Base-by-base conservation (phyloP, 53 echinoderm and acorn worm species). In the Echinometra lucunter region DNA sequence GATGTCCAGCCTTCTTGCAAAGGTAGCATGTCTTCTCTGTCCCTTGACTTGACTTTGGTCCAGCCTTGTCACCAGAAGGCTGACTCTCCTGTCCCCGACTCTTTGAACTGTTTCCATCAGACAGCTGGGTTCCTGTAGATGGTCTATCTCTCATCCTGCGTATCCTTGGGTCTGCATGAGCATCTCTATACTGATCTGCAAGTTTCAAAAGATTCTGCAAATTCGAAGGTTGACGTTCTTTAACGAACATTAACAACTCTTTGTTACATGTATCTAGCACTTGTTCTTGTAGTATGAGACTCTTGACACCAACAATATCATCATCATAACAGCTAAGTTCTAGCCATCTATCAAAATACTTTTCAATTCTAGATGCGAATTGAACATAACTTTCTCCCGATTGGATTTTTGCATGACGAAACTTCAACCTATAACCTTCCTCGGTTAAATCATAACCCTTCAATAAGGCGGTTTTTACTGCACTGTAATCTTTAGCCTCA, bases 401-500 rank as follows among this genome's bases (percentile, higher is more conserved):
- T 80, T 80, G 38, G 37, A 44, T 38, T 17, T 44, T 38, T 19
- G 80, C 80, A 40, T 44, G 17, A 40, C 80, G 8, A 44, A 80
- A 80, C 80, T 80, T 80, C 21, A 40, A 19, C 17, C 80, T 80
- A 42, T 40, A 80, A 0, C 80, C 80, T 40, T 19, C 80, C 38
- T 44, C 42, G 0, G 80, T 80, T 21, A 80, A 80, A 80, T 80
- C 80, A 19, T 80, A 80, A 19, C 80, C 42, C 42, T 80, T 80
- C 4, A 80, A 19, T 44, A 80, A 80, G 42, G 80, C 80, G 3
- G 83, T 27, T 57, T 92, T 95, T 18, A 80, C 80, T 44, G 37
- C 6, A 80, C 3, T 19, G 42, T 80, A 80, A 80, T 80, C 38
- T 23, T 18, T 38, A 19, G 80, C 80, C 37, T 80, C 42, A 19